Conservation (phyloP, 2,113 vertebrate genomes). For the Mirounga angustirostris region DNA sequence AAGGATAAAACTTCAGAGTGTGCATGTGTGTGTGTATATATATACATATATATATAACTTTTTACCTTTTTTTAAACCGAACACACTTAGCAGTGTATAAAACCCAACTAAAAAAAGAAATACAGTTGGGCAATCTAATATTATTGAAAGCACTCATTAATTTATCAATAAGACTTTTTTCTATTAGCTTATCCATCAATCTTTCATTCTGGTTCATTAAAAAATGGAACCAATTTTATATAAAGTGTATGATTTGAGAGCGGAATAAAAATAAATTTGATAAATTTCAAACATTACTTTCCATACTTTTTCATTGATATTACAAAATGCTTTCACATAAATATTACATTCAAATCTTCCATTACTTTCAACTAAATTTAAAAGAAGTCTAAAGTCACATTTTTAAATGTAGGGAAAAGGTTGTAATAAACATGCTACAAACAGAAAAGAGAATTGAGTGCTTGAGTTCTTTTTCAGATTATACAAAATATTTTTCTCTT, state of each 20-base stretch:
- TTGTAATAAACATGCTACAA: conserved; percentile 58
- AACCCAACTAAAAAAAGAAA: conserved; percentile 67
- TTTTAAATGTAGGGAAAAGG: conserved; percentile 62
- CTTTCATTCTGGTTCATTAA: conserved; percentile 61
- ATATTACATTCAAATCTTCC: conserved; percentile 48
- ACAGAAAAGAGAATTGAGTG: conserved; percentile 39
- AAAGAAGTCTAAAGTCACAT: conserved; percentile 44
- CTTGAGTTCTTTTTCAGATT: conserved; percentile 66
- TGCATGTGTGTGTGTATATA: neutral
- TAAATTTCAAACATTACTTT: conserved; percentile 66
- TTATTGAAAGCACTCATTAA: conserved; percentile 47
- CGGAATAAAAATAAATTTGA: conserved; percentile 63
- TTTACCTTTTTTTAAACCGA: conserved; percentile 50
- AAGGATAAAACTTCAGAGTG: conserved; percentile 16
- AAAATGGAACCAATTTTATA: conserved; percentile 69
- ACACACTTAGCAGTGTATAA: conserved; percentile 28
- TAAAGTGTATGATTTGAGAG: conserved; percentile 76
- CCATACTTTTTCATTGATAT: conserved; percentile 27
- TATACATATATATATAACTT: neutral
- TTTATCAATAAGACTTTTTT: conserved; percentile 50
- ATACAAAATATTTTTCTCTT: conserved; percentile 27
- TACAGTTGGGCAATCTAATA: conserved; percentile 65
- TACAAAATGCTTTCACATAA: conserved; percentile 56
- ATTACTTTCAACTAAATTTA: conserved; percentile 67
- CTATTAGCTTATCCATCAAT: conserved; percentile 54